These are phyloP conservation scores for Rhynchophorus ferrugineus DNA, from an alignment of 1,140 invertebrate genomes.

Conservation along the genomic window DNA sequence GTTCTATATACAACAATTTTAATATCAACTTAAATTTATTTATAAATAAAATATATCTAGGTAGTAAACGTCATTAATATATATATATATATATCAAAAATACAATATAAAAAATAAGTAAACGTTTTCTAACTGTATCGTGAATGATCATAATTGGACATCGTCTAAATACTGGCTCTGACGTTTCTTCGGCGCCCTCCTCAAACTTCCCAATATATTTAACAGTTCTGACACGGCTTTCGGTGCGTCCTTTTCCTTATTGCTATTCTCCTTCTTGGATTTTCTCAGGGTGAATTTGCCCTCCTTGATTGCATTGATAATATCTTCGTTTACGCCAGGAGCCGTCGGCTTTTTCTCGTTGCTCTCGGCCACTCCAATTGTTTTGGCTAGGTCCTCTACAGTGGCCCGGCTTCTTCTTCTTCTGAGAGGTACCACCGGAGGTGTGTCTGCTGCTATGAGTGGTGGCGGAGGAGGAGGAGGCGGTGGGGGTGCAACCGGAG, in stretches of 20 bases:
- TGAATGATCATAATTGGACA: slow-evolving; percentile 28
- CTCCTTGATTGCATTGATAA: slow-evolving; percentile 68
- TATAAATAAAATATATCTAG: slow-evolving; percentile 13
- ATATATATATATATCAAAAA: too few relatives aligned
- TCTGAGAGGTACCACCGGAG: slow-evolving; percentile 29
- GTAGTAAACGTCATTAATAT: too few relatives aligned
- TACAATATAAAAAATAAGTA: slow-evolving; percentile 8
- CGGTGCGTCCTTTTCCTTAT: slow-evolving; percentile 51
- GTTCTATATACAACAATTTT: too few relatives aligned
- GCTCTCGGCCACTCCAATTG: slow-evolving; percentile 23
- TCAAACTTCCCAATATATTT: slow-evolving; percentile 60
- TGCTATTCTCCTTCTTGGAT: slow-evolving; percentile 53
- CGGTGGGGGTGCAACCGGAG: slow-evolving; percentile 38
- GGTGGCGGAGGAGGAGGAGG: slow-evolving; percentile 42
- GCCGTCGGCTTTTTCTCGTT: slow-evolving; percentile 19
- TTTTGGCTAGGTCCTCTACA: slow-evolving; percentile 31
- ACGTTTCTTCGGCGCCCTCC: slow-evolving; percentile 46
- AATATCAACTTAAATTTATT: neutral
- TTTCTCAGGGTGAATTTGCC: slow-evolving; percentile 64
- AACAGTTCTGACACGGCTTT: slow-evolving; percentile 65
- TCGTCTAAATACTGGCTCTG: slow-evolving; percentile 26
- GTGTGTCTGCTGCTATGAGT: slow-evolving; percentile 33
- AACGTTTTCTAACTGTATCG: too few relatives aligned
- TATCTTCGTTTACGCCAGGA: slow-evolving; percentile 55
- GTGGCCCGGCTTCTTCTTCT: slow-evolving; percentile 35